Evolutionary conservation across 2,113 vertebrate species (phyloP).

Genomic region (Nerophis ophidion): DNA sequence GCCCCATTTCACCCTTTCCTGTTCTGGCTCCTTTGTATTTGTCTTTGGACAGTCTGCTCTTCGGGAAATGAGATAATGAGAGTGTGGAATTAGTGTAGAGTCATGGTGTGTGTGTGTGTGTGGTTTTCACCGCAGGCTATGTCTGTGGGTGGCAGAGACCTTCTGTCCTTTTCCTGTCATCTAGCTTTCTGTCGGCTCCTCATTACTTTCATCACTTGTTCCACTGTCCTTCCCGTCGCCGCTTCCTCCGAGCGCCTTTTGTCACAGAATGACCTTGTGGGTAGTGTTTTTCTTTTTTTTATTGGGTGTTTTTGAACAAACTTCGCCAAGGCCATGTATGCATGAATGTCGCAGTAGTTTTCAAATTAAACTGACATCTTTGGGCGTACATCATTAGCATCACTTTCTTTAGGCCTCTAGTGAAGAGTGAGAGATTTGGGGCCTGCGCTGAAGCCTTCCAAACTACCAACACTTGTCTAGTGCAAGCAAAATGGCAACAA

Average conservation of each 20-base stretch:
- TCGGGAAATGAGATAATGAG: conserved; percentile 38
- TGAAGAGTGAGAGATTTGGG: conserved; percentile 49
- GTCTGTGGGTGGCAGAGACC: conserved; percentile 35
- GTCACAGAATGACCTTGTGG: conserved; percentile 34
- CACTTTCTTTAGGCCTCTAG: conserved; percentile 33
- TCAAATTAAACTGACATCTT: background rate
- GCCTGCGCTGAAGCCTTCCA: conserved; percentile 46
- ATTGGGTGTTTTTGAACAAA: background rate
- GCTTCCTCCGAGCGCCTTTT: conserved; percentile 27
- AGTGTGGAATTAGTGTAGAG: conserved; percentile 47
- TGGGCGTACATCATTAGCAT: conserved; percentile 14
- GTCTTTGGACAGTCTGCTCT: conserved; percentile 14
- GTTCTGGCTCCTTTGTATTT: conserved; percentile 16
- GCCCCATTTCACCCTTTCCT: conserved; percentile 21
- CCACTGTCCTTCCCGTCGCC: conserved; percentile 41
- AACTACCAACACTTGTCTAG: conserved; percentile 69
- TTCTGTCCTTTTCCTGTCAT: conserved; percentile 43
- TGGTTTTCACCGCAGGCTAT: conserved; percentile 42
- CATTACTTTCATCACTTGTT: conserved; percentile 31
- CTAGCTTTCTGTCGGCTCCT: conserved; percentile 18
- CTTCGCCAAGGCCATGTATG: background rate
- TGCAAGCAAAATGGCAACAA: conserved; percentile 71
- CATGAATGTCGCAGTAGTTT: background rate
- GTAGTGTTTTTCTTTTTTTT: conserved; percentile 12
- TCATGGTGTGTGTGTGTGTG: conserved; percentile 23